Base-by-base conservation (phyloP, 2,888 invertebrate genomes). In the Dryobotodes eremita region DNA sequence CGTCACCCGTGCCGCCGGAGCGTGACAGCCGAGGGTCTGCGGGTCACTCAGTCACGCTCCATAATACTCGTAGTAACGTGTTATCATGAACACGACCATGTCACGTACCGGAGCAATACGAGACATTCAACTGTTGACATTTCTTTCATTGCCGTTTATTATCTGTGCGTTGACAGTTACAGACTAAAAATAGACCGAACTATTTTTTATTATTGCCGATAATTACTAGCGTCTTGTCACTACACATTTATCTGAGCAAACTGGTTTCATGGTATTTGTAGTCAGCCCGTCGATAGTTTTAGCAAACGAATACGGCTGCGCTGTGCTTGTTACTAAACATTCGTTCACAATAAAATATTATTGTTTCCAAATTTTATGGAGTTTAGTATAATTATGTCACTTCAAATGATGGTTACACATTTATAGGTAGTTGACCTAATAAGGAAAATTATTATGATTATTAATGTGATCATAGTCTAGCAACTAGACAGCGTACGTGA, bases 1-100 rank as follows among this genome's bases (percentile, higher is more conserved):
- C 57, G 70, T 31, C 66, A 62, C 61, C 83, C 80, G 83, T 83
- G 75, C 71, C 74, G 50, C 57, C 64, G 61, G 71, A 80, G 80
- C 87, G 75, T 85, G 75, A 75, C 79, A 62, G 57, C 36, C 31
- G 26, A 48, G 71, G 73, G 80, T 55, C 74, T 64, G 42, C 64
- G 55, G 83, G 83, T 84, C 86, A 69, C 53, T 46, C 70, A 53
- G 72, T 83, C 82, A 77, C 64, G 86, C 71, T 71, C 48, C 55
- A 17, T 65, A 59, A 42, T 71, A 75, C 71, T 46, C 10, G 50
- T 71, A 72, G 50, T 66, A 62, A 66, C 70, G 79, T 76, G 84
- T 62, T 84, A 85, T 74, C 87, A 53, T 61, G n/a, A 23, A 31
- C 79, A 80, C 77, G 77, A 59, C 42, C 20, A 13, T 70, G 36